Evolutionary conservation across 2,797 vertebrate genomes (phyloP).

Genomic region (Bryconaethiops microstoma): DNA sequence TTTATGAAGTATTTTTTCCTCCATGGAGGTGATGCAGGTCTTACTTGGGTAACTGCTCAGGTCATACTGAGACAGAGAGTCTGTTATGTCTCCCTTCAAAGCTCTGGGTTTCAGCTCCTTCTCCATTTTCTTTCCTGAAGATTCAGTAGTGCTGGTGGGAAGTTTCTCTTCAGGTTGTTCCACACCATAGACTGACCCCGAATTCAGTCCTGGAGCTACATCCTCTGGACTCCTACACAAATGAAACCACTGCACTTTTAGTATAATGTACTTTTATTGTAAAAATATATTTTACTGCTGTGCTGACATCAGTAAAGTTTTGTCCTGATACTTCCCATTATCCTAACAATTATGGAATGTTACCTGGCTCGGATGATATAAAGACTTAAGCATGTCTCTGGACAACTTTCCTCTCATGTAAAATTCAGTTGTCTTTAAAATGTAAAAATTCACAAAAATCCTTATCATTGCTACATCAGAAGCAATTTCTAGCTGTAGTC

Average conservation of each 20-base stretch:
- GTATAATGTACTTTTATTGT: neutral
- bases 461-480: too few relatives aligned
- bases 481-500: too few relatives aligned
- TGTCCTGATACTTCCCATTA: too few relatives aligned
- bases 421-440: too few relatives aligned
- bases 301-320: too few relatives aligned
- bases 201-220: conserved; percentile 66
- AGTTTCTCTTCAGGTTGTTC: conserved; percentile 79
- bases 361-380: too few relatives aligned
- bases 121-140: conserved; percentile 83
- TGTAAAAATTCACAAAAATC: too few relatives aligned
- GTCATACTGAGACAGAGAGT: conserved; percentile 87
- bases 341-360: too few relatives aligned
- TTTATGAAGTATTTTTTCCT: too few relatives aligned
- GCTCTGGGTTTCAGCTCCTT: conserved; percentile 80
- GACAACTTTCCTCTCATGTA: too few relatives aligned
- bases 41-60: conserved; percentile 89
- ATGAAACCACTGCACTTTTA: neutral
- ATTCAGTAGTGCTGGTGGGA: conserved; percentile 72
- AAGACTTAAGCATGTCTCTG: too few relatives aligned
- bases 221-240: conserved; percentile 86
- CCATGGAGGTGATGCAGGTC: conserved; percentile 50
- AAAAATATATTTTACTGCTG: too few relatives aligned
- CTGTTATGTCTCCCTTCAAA: conserved; percentile 82
- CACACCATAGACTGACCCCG: conserved; percentile 77